Conservation (phyloP, 2,888 invertebrate genomes). For the Cheilosia grossa region DNA sequence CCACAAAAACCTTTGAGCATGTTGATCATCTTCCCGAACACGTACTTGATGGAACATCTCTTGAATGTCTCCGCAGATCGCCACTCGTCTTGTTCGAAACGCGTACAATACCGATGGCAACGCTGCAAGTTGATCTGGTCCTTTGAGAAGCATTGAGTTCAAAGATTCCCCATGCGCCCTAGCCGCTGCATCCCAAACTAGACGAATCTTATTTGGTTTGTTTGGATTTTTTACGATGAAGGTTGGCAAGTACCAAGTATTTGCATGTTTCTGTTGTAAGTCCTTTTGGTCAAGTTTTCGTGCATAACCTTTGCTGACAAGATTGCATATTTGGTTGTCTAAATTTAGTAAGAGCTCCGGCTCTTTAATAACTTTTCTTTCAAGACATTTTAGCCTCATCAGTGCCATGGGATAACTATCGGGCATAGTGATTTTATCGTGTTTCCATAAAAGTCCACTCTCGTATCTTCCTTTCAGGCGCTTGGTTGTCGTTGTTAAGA, state of each 20-base stretch:
- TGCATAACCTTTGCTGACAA: slow-evolving; percentile 54
- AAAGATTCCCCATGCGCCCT: too few relatives aligned
- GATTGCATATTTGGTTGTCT: neutral
- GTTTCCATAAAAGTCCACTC: slow-evolving; percentile 74
- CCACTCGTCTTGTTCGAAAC: too few relatives aligned
- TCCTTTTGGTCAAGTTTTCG: slow-evolving; percentile 76
- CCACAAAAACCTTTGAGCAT: too few relatives aligned
- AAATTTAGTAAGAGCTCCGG: slow-evolving; percentile 76
- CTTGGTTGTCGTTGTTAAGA: slow-evolving; percentile 44
- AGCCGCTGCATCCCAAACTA: too few relatives aligned
- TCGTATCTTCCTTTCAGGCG: slow-evolving; percentile 44
- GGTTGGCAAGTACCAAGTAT: slow-evolving; percentile 74
- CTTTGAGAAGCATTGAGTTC: too few relatives aligned
- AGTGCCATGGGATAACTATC: slow-evolving; percentile 54
- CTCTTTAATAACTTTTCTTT: slow-evolving; percentile 76
- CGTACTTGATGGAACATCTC: too few relatives aligned
- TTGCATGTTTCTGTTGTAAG: neutral
- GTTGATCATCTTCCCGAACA: too few relatives aligned
- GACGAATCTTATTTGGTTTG: slow-evolving; percentile 74
- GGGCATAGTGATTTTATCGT: slow-evolving; percentile 49
- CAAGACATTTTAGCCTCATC: slow-evolving; percentile 52
- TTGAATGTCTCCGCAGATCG: too few relatives aligned
- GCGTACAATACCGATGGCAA: too few relatives aligned
- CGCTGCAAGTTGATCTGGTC: too few relatives aligned
- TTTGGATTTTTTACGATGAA: slow-evolving; percentile 76